Base-by-base conservation (phyloP, 2,113 vertebrate species). In the Oreocharis arfaki region DNA sequence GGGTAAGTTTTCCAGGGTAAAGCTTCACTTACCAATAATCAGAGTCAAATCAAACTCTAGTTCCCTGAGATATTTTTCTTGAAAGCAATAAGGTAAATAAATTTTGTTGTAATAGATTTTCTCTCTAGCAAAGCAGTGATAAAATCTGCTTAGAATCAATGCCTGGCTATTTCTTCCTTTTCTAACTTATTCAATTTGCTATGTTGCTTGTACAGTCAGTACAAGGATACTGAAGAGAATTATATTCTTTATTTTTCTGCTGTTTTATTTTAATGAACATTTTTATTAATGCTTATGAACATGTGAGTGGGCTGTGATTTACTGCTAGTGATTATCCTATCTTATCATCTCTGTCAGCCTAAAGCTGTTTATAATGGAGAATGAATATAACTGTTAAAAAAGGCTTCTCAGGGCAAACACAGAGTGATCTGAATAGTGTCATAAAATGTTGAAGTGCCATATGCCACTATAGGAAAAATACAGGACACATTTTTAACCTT, bases 1-100 rank as follows among this genome's bases (percentile, higher is more conserved):
- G 97, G 98, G 99, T 99, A 96, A 97, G 98, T 95, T 88, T 89
- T 77, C 37, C 26, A 35, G 16, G 32, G 64, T 74, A 24, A 41
- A 77, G 23, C 28, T 41, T 83, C 16, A 20, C 27, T 41, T 57
- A 53, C 5, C 15, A 63, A 7, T 71, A 68, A 81, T 70, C 77
- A 63, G 78, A 80, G 11, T 56, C 39, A 75, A 71, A 74, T 74
- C 52, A 44, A n/a, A 67, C 32, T 13, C 7, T 39, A 37, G 24
- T 82, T 78, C 32, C 18, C 8, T 32, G 35, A 77, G 22, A 47
- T 42, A 26, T 28, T 90, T 93, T 80, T 49, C 21, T 22, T 76
- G 61, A 74, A 82, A 64, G 56, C 32, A 64, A 11, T 42, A 57
- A 59, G 20, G 18, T 46, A 78, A 64, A 75, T 84, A 49, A 67